Evolutionary conservation across 2,797 vertebrate genomes (phyloP), one percentile per base, ranked within the genome.

Genomic region (Galaxias olidus): DNA sequence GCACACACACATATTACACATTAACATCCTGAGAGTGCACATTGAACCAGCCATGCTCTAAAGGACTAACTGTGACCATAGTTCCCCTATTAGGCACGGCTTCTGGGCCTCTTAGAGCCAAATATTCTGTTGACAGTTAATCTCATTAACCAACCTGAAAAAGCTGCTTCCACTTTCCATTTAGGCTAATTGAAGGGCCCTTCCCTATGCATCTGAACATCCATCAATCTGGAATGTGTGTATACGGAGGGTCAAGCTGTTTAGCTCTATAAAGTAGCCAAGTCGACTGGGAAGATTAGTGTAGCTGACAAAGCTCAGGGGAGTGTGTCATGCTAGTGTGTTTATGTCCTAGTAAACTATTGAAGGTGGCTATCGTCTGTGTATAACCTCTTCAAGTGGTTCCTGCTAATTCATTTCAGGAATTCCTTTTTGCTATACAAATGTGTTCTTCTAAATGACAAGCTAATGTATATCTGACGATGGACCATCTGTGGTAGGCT

Each of bases 81-180:
- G 82, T 91, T 92, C 86, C 89, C 87, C 90, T 91, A 87, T 91
- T 91, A 91, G 88, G 88, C 75, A 78, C 74, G 71, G 80, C 78
- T 76, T 84, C 80, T 73, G 65, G 84, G 79, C 75, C 77, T 54
- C 44, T 63, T 80, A 64, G 73, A 79, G 76, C 81, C 82, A 83
- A 87, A 86, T 86, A 89, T 88, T 89, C 90, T 89, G 88, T 87
- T 81, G 77, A 67, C 71, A 84, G 86, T 85, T 91, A 90, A 91
- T 91, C 86, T 85, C 79, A 89, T 91, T 87, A 90, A 83, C 78
- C 67, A 68, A 75, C 82, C 81, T 84, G 82, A 83, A 84, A 85
- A 89, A 69, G 75, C 82, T 80, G 82, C 80, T 86, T 84, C 86
- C 83, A 78, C 84, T 87, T 87, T 89, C 86, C 84, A 86, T 84